These are phyloP conservation scores for Saturnia japonica DNA, from an alignment of 2,888 invertebrate genomes.

Conservation along the genomic window DNA sequence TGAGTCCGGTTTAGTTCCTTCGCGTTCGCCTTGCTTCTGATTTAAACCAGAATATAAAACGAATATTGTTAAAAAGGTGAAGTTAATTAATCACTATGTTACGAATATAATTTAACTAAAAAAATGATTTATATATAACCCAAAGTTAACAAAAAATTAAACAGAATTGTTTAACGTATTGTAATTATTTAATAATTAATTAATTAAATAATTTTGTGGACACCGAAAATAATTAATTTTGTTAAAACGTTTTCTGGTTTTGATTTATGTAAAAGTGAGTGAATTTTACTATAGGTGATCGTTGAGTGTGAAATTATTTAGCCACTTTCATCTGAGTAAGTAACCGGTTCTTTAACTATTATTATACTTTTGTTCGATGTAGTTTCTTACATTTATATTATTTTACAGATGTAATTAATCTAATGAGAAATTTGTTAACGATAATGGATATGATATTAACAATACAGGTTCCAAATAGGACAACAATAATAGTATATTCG, in stretches of 20 bases:
- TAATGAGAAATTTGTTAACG: neutral
- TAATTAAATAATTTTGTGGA: neutral
- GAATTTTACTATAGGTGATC: slow-evolving; percentile 25
- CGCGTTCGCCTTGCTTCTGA: slow-evolving; percentile 47
- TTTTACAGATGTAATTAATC: neutral
- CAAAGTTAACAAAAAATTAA: neutral
- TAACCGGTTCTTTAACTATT: slow-evolving; percentile 26
- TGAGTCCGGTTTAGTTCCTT: slow-evolving; percentile 59
- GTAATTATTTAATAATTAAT: neutral
- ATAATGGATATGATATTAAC: neutral
- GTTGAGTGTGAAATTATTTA: slow-evolving; percentile 26
- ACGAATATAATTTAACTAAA: neutral
- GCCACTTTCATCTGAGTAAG: slow-evolving; percentile 34
- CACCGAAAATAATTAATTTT: neutral
- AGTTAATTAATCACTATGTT: slow-evolving; percentile 27
- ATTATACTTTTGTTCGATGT: slow-evolving; percentile 10
- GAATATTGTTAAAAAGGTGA: slow-evolving; percentile 38
- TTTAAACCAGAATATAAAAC: slow-evolving; percentile 47
- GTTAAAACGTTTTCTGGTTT: neutral
- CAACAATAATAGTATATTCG: too few species aligned
- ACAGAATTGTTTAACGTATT: neutral
- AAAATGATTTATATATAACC: neutral
- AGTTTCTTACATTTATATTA: neutral
- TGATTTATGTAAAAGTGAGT: slow-evolving; percentile 18
- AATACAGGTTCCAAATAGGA: too few species aligned